Evolutionary conservation across 2,888 invertebrate genomes (phyloP).

Genomic region (Ischnus inquisitorius): DNA sequence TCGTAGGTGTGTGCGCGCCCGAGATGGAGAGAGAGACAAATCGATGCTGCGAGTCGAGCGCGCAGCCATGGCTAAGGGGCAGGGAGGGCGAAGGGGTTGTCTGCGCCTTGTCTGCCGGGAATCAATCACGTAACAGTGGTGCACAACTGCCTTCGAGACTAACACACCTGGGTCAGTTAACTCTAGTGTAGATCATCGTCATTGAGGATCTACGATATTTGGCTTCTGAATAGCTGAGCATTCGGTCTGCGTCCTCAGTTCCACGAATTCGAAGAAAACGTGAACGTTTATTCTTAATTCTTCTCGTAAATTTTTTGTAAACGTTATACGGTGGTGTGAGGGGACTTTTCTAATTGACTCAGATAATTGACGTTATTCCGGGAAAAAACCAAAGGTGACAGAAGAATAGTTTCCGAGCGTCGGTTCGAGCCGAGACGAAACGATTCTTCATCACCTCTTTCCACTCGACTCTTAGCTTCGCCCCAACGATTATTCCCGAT

Average conservation of each 20-base stretch:
- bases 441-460: slow-evolving; percentile 33
- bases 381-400: slow-evolving; percentile 1
- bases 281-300: no score
- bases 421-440: slow-evolving; percentile 29
- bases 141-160: slow-evolving; percentile 72
- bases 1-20: slow-evolving; percentile 48
- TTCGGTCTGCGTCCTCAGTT: no score
- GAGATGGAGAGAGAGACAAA: slow-evolving; percentile 43
- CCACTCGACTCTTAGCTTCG: slow-evolving; percentile 12
- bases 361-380: background rate
- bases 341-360: background rate
- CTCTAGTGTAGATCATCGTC: slow-evolving; percentile 22
- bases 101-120: slow-evolving; percentile 83
- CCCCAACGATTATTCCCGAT: slow-evolving; percentile 47
- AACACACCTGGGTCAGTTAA: slow-evolving; percentile 59
- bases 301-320: no score
- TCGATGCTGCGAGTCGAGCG: slow-evolving; percentile 64
- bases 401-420: slow-evolving; percentile 11
- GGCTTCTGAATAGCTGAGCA: slow-evolving; percentile 36
- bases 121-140: slow-evolving; percentile 83
- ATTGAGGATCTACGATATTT: slow-evolving; percentile 1
- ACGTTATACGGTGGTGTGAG: no score
- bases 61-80: slow-evolving; percentile 68
- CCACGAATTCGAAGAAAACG: no score
- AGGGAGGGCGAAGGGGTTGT: slow-evolving; percentile 80